Evolutionary conservation across 2,888 invertebrate genomes (phyloP).

Genomic region (Cacoxenus indagator): DNA sequence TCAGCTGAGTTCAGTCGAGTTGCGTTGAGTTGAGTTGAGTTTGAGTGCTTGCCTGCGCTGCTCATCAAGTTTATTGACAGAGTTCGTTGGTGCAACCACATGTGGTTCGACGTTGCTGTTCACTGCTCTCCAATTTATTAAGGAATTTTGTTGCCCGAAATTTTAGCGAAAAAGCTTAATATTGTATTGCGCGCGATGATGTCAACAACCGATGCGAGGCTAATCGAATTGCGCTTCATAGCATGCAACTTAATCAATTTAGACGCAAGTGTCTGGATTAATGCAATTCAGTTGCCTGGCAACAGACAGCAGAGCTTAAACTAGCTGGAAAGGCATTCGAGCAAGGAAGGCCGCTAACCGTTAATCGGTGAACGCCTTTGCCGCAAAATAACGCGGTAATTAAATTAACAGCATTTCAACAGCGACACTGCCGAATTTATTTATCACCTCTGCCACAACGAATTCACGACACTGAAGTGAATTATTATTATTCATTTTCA

Average conservation of each 20-base stretch:
- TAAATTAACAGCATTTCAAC: neutral
- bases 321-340: neutral
- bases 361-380: too few species aligned
- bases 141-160: conserved; percentile 26
- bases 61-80: conserved; percentile 10
- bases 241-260: neutral
- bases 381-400: neutral
- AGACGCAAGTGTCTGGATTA: neutral
- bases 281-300: neutral
- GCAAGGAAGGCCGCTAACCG: too few species aligned
- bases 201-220: neutral
- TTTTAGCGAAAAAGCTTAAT: conserved; percentile 34
- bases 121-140: conserved; percentile 33
- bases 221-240: neutral
- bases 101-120: neutral
- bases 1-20: neutral
- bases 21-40: neutral
- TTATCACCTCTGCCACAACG: conserved; percentile 43
- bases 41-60: neutral
- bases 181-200: conserved; percentile 54
- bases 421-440: conserved; percentile 25
- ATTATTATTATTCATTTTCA: neutral
- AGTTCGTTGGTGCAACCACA: neutral
- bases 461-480: conserved; percentile 9
- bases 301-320: neutral